A percentile compares a stretch with the other conserved stretches of the same genome.
These are phyloP conservation scores for Oryzias sinensis DNA, from an alignment of 2,797 vertebrate genomes.

Conservation along the genomic window DNA sequence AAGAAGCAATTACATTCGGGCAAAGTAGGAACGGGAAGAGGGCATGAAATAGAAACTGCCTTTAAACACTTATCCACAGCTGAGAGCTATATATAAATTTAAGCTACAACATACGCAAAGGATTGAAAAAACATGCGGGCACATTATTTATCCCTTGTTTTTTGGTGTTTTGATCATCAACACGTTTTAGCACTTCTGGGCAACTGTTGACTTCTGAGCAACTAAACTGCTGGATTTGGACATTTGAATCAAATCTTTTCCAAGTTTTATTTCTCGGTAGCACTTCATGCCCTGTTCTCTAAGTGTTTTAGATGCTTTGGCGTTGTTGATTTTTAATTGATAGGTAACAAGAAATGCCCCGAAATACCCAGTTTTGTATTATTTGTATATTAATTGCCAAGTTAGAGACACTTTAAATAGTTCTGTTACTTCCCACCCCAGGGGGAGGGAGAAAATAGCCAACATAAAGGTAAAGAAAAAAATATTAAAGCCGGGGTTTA, in stretches of 20 bases:
- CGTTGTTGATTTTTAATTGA: constrained; percentile 48
- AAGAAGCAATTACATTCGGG: constrained; percentile 27
- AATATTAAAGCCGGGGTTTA: too few species aligned
- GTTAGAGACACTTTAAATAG: too few species aligned
- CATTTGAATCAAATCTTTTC: constrained; percentile 10
- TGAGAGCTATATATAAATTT: constrained; percentile 11
- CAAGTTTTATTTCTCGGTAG: constrained; percentile 45
- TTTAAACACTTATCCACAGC: constrained; percentile 31
- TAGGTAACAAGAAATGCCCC: constrained; percentile 31
- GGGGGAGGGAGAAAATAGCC: too few species aligned
- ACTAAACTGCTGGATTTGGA: too few species aligned
- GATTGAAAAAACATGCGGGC: constrained; percentile 35
- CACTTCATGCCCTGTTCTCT: constrained; percentile 32
- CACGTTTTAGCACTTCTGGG: too few species aligned
- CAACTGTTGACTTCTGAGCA: too few species aligned
- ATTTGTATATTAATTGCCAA: too few species aligned
- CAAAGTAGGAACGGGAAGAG: constrained; percentile 18
- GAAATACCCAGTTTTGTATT: too few species aligned
- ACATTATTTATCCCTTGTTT: constrained; percentile 41
- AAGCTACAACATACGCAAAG: constrained; percentile 8
- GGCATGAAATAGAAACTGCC: constrained; percentile 32
- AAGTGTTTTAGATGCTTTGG: constrained; percentile 49
- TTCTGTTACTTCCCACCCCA: too few species aligned
- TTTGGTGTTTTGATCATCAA: constrained; percentile 7
- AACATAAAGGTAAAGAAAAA: too few species aligned